phyloP scores from a whole-genome alignment of 1,140 invertebrate genomes.

The Bombus impatiens region DNA sequence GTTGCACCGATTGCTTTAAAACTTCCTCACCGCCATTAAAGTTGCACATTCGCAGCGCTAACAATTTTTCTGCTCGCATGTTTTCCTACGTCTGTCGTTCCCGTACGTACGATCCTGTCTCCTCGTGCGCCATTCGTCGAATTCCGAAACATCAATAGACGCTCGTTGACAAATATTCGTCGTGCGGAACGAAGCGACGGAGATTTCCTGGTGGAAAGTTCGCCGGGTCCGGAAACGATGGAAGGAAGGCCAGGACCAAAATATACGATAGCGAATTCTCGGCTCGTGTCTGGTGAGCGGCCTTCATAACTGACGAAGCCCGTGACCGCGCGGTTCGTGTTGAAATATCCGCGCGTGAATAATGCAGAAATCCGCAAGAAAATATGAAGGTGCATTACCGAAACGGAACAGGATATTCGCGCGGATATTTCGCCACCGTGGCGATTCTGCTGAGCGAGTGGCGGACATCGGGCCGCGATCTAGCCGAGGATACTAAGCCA shows the following conservation, averaged over 20 bases:
- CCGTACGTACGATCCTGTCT: not conserved
- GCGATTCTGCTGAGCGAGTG: conserved; percentile 50
- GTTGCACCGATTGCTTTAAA: not conserved
- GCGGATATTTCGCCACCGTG: conserved; percentile 51
- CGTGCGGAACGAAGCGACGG: not conserved
- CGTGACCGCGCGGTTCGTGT: not conserved
- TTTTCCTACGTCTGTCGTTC: not conserved
- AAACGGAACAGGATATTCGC: conserved; percentile 61
- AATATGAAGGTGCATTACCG: conserved; percentile 57
- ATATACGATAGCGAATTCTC: not conserved
- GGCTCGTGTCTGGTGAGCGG: not conserved
- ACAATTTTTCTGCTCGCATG: not conserved
- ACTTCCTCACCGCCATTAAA: not conserved
- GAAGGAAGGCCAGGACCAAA: not conserved
- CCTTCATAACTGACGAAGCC: conserved; percentile 33
- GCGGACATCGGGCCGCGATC: conserved; percentile 39
- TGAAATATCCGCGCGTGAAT: conserved; percentile 50
- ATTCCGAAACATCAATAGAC: conserved; percentile 15
- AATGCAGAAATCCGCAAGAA: conserved; percentile 63
- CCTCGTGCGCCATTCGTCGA: not conserved
- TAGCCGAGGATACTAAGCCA: not conserved
- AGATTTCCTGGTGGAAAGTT: conserved; percentile 5
- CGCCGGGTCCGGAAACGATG: not conserved
- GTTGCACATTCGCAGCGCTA: too few relatives aligned
- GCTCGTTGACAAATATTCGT: conserved; percentile 28